Evolutionary conservation across 2,797 vertebrate genomes (phyloP).

Genomic region (Microchirus variegatus): DNA sequence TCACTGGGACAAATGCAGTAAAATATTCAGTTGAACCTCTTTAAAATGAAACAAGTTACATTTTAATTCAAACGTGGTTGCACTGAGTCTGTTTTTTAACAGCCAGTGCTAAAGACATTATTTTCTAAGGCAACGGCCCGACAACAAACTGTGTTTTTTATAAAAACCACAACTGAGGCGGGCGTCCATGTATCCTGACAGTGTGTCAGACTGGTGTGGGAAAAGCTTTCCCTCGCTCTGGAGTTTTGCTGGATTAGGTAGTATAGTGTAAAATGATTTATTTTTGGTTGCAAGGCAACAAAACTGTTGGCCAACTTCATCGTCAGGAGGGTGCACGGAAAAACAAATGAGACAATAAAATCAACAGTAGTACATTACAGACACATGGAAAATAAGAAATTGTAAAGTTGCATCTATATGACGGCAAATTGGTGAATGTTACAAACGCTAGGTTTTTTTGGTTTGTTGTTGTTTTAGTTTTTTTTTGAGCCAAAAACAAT

Average conservation of each 20-base stretch:
- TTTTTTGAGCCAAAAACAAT: neutral
- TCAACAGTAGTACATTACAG: too few species aligned
- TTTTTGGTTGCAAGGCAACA: neutral
- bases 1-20: too few species aligned
- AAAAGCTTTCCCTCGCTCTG: conserved; percentile 4
- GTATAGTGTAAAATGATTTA: neutral
- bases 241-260: neutral
- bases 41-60: neutral
- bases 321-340: neutral
- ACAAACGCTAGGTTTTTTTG: neutral
- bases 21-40: too few species aligned
- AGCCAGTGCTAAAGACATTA: neutral
- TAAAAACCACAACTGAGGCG: neutral
- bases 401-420: neutral
- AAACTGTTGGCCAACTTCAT: neutral
- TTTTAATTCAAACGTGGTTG: neutral
- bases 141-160: conserved; percentile 2
- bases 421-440: neutral
- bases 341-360: neutral
- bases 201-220: neutral
- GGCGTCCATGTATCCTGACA: neutral
- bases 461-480: neutral
- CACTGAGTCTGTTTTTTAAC: neutral
- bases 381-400: too few species aligned
- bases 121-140: conserved; percentile 1